Conservation (phyloP, 2,888 invertebrate species). For the Calephelis perditalis region DNA sequence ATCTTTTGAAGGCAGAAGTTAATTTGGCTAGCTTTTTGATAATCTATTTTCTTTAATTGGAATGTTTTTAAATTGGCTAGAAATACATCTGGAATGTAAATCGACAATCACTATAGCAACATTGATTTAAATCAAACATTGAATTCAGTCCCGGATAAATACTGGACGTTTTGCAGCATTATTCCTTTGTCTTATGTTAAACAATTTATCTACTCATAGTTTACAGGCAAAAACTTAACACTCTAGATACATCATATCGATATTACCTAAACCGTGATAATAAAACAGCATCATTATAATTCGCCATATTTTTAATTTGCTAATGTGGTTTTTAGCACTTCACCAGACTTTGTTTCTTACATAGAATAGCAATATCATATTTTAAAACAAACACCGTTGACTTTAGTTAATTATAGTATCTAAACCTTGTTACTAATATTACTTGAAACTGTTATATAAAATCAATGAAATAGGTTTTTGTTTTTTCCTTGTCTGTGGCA, state of each 20-base stretch:
- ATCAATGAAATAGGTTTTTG: no score
- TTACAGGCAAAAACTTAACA: constrained; percentile 65
- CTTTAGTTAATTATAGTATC: no score
- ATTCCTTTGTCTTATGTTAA: constrained; percentile 51
- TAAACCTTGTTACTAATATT: no score
- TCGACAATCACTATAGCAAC: constrained; percentile 41
- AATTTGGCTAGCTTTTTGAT: constrained; percentile 16
- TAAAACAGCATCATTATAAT: no score
- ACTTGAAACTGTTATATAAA: no score
- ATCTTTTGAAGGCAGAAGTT: neutral
- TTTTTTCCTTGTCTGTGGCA: no score
- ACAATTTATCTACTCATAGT: constrained; percentile 60
- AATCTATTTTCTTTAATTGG: constrained; percentile 51
- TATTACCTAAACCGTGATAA: neutral
- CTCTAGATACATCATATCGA: constrained; percentile 37
- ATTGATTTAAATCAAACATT: constrained; percentile 35
- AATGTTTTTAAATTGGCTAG: constrained; percentile 58
- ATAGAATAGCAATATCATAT: no score
- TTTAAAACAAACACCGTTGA: no score
- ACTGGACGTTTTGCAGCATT: constrained; percentile 39
- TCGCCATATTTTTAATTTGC: no score
- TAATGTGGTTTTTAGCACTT: no score
- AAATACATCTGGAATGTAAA: constrained; percentile 49
- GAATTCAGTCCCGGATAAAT: constrained; percentile 38
- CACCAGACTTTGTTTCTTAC: no score